Base-by-base conservation (phyloP, 2,888 invertebrate genomes). In the Drosophila rubida region DNA sequence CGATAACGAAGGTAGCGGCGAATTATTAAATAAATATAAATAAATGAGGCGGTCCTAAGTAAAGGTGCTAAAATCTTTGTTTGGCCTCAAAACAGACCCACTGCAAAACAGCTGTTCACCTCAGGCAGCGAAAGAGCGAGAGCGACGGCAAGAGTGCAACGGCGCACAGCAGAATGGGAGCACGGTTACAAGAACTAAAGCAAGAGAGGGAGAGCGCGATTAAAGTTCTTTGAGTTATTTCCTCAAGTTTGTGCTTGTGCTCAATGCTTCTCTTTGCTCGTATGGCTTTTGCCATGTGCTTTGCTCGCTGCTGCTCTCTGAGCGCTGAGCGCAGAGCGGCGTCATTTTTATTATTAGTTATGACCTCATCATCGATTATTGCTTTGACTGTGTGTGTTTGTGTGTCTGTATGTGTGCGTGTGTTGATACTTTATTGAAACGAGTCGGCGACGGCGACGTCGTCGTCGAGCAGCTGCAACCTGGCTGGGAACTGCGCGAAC, bases 321-420 rank as follows among this genome's bases (percentile, higher is more conserved):
- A 44, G 44, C 27, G 9, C 27, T 25, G 37, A 61, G 55, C 65
- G 22, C 53, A 41, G 62, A 53, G 59, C 69, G 63, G 63, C 77
- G 90, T 91, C 91, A 91, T 90, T 91, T 91, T 91, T 91, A 91
- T 91, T 91, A 91, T 91, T 91, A 91, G 91, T 91, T 90, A 91
- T 91, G 91, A 91, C 91, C 91, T 91, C 91, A 91, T 91, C 91
- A 91, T 91, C 90, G 91, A 91, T 91, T 91, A 90, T 90, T 90
- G 90, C 89, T 90, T 89, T 55, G 63, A 9, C 46, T 16, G 27
- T 46, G 16, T 61, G 59, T 49, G 39, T 44, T 57, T 45, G 58
- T 45, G 60, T 60, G 51, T 55, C n/a, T n/a, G n/a, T n/a, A n/a
- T n/a, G 39, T 44, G 59, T 45, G 58, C 49, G 60, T 60, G 51